Evolutionary conservation across 2,797 vertebrate species (phyloP).

Genomic region (Malurus leucopterus): DNA sequence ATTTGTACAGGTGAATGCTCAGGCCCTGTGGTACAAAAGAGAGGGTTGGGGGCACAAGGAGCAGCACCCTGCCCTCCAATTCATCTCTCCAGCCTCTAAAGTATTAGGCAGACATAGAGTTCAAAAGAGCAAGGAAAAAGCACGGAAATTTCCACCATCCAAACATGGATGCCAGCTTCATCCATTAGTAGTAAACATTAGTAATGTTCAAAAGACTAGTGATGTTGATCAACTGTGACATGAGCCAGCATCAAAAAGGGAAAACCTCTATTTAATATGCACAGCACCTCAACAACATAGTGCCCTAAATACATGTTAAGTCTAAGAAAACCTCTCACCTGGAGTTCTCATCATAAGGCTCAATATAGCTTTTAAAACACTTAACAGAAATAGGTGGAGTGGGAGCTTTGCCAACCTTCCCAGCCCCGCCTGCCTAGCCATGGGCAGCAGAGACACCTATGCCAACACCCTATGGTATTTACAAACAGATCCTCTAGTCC

Average conservation of each 20-base stretch:
- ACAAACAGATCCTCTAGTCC: not conserved
- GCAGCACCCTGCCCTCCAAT: not conserved
- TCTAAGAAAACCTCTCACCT: not conserved
- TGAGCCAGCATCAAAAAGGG: not conserved
- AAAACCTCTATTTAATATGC: not conserved
- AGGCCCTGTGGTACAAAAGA: too few relatives aligned
- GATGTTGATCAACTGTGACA: not conserved
- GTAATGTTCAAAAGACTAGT: not conserved
- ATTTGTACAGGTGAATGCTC: not conserved
- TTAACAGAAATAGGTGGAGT: not conserved
- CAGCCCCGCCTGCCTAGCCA: not conserved
- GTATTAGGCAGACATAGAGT: not conserved
- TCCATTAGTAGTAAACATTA: too few relatives aligned
- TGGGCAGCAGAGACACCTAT: not conserved
- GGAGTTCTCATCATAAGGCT: not conserved
- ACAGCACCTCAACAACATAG: not conserved
- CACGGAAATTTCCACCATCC: not conserved
- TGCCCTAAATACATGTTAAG: not conserved
- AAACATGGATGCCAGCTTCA: not conserved
- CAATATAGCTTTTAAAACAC: not conserved
- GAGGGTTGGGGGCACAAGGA: rapidly evolving
- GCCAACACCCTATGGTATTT: not conserved
- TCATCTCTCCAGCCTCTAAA: not conserved
- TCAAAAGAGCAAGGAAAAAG: not conserved
- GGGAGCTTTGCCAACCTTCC: not conserved